Evolutionary conservation across 2,113 vertebrate genomes (phyloP).

Genomic region (Onychorhynchus coronatus): DNA sequence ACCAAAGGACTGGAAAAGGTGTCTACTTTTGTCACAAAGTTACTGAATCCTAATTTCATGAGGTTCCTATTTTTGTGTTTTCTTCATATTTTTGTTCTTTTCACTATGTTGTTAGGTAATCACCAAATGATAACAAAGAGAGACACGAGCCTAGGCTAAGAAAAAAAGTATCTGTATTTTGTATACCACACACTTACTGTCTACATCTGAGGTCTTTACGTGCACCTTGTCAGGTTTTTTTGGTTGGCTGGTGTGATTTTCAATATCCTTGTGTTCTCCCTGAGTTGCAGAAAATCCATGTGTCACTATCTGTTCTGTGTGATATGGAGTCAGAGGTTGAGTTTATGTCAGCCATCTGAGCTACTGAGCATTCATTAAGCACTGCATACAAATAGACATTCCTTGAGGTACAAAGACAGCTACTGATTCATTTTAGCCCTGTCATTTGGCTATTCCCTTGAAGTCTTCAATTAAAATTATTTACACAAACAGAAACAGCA

Average conservation of each 20-base stretch:
- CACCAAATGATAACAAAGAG: neutral
- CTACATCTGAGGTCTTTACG: neutral
- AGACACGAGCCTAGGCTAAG: neutral
- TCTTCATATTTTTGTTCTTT: neutral
- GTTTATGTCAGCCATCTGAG: neutral
- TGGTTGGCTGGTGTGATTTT: neutral
- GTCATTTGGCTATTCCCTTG: neutral
- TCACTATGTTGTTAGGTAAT: neutral
- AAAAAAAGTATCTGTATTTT: neutral
- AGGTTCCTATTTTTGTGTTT: neutral
- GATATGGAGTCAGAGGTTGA: neutral
- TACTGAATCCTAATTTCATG: neutral
- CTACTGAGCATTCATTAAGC: neutral
- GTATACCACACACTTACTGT: neutral
- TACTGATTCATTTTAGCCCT: neutral
- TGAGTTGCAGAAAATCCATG: neutral
- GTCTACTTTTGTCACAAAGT: neutral
- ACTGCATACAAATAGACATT: neutral
- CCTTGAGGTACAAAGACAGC: neutral
- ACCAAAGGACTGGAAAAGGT: neutral
- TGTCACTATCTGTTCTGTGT: neutral
- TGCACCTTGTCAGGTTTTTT: neutral
- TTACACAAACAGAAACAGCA: neutral
- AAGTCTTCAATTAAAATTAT: neutral
- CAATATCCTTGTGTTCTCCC: neutral